Evolutionary conservation across 2,797 vertebrate genomes (phyloP).

Genomic region (Ptychadena robeensis): DNA sequence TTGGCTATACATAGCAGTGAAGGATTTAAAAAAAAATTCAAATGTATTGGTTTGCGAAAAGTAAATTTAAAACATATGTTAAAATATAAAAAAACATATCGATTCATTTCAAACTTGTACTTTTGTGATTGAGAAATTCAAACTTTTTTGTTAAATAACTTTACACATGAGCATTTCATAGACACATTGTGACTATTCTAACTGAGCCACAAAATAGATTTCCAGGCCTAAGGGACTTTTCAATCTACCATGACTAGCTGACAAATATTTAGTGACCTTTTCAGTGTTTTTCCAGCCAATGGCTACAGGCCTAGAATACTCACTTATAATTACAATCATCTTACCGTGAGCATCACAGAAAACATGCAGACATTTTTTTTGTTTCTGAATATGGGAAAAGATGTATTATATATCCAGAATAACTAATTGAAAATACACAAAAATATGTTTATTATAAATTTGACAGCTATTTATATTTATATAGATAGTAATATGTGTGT

Average conservation of each 20-base stretch:
- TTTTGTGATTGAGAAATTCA: neutral
- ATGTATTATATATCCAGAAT: neutral
- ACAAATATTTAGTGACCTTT: constrained; percentile 51
- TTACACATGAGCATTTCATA: neutral
- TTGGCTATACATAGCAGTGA: no score
- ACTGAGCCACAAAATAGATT: constrained; percentile 14
- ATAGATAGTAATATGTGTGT: no score
- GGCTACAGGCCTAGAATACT: constrained; percentile 26
- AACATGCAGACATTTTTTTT: neutral
- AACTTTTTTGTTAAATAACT: neutral
- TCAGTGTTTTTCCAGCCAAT: constrained; percentile 28
- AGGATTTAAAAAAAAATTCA: no score
- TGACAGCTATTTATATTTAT: neutral
- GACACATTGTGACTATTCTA: neutral
- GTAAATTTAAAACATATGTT: no score
- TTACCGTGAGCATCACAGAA: constrained; percentile 1
- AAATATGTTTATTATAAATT: neutral
- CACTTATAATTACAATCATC: constrained; percentile 39
- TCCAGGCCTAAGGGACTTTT: constrained; percentile 30
- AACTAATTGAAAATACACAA: neutral
- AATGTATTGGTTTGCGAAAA: no score
- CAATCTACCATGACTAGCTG: constrained; percentile 33
- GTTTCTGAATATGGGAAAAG: neutral
- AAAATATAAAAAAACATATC: neutral
- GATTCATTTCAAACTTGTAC: neutral